phyloP scores from a whole-genome alignment of 1,140 invertebrate species.

The Hermetia illucens region DNA sequence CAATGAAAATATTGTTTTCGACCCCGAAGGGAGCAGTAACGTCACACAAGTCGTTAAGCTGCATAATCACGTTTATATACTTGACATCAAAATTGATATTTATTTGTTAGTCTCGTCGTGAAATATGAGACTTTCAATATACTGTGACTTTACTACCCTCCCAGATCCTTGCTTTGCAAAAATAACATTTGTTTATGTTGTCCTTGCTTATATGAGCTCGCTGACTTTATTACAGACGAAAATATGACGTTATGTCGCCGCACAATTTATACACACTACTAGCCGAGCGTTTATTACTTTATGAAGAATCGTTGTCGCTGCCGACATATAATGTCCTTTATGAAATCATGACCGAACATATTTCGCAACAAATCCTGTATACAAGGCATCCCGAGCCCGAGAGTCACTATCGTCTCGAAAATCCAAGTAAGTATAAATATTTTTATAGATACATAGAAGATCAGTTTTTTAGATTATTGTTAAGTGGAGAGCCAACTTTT shows the following conservation, averaged over 20 bases:
- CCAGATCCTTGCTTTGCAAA: too few relatives aligned
- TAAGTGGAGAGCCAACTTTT: too few relatives aligned
- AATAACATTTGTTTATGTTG: too few relatives aligned
- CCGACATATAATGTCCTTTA: constrained; percentile 98
- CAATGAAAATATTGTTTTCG: too few relatives aligned
- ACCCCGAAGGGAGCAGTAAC: too few relatives aligned
- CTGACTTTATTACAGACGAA: constrained; percentile 48
- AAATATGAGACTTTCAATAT: too few relatives aligned
- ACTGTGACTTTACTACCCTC: too few relatives aligned
- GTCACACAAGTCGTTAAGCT: too few relatives aligned
- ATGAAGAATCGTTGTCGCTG: constrained; percentile 77
- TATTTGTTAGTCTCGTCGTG: too few relatives aligned
- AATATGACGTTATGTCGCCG: constrained; percentile 97
- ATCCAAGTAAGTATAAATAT: constrained; percentile 67
- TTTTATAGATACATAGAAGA: background rate
- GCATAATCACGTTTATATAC: too few relatives aligned
- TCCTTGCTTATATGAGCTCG: too few relatives aligned
- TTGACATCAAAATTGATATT: too few relatives aligned
- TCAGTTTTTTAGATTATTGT: constrained; percentile 2
- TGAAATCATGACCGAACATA: constrained; percentile 95
- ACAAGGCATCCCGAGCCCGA: constrained; percentile 87
- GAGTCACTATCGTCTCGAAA: constrained; percentile 87
- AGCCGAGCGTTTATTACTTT: constrained; percentile 78
- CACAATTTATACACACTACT: constrained; percentile 95
- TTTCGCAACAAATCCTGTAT: constrained; percentile 86